phyloP scores from a whole-genome alignment of 1,140 invertebrate genomes.

The Heliconius himera region DNA sequence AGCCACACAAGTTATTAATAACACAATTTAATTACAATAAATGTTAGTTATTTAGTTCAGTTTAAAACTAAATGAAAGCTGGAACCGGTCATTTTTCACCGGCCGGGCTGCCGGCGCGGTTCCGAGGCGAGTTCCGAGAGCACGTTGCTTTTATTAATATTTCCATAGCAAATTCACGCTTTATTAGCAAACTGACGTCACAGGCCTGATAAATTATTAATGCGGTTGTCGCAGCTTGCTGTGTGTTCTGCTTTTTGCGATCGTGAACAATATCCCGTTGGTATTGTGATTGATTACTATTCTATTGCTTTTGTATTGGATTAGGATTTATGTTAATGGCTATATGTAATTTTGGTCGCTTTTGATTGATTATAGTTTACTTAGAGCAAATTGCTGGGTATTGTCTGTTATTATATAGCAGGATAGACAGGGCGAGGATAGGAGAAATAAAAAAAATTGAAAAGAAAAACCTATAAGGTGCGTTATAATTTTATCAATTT shows the following conservation, averaged over 20 bases:
- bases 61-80: constrained; percentile 76
- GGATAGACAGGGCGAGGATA: no score
- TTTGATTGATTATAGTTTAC: background rate
- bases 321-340: background rate
- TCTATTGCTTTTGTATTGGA: background rate
- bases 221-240: constrained; percentile 73
- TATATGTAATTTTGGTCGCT: background rate
- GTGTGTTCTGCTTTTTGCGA: constrained; percentile 66
- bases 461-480: no score
- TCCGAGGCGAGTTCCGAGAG: constrained; percentile 63
- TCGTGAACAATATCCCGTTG: constrained; percentile 41
- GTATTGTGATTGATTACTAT: constrained; percentile 40
- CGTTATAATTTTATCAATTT: no score
- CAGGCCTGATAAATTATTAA: constrained; percentile 81
- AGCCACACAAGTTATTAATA: constrained; percentile 26
- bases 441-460: no score
- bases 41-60: constrained; percentile 61
- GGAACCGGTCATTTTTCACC: constrained; percentile 74
- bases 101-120: constrained; percentile 56
- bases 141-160: constrained; percentile 81
- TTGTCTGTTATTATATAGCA: background rate
- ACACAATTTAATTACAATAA: constrained; percentile 34
- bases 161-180: constrained; percentile 76
- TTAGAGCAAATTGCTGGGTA: background rate
- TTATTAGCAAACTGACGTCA: constrained; percentile 80